Base-by-base conservation (phyloP, 2,113 vertebrate species). In the Pygoscelis adeliae region DNA sequence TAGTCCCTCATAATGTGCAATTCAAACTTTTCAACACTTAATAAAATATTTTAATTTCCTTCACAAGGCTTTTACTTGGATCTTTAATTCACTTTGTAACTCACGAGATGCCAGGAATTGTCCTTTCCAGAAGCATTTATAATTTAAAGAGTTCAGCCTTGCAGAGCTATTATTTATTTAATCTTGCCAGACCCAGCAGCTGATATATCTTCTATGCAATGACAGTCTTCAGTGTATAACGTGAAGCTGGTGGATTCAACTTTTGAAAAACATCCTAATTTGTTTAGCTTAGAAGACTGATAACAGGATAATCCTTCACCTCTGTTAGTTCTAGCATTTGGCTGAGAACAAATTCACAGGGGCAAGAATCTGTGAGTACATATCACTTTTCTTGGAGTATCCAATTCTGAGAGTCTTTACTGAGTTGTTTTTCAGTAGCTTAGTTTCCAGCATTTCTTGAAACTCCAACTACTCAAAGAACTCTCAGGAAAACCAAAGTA, bases 41-140 rank as follows among this genome's bases (percentile, higher is more conserved):
- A 85, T 88, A 92, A 93, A 89, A 84, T 82, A 85, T 63, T 92
- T 93, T 80, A 7, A 88, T 92, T 96, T 94, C 42, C 42, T 90
- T 87, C 65, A 59, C 27, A 89, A 89, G 23, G 21, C 16, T 92
- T 14, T 81, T 90, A 38, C 13, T 81, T 78, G 50, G 47, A 70
- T 84, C 38, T 87, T 90, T 92, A 78, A 89, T 86, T 74, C 36
- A 83, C 50, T 77, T 85, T 89, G 59, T 87, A 72, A 84, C 29
- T 78, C 50, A 74, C 0, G 0, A 77, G 55, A 83, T 84, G 65
- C 59, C 72, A 91, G 69, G 42, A 92, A 95, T 83, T 73, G 34
- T 84, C 63, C 50, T 84, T 80, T 91, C 50, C 55, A 89, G 87
- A 77, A 90, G 26, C 23, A 74, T 32, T 92, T 91, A 52, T 11